Evolutionary conservation across 2,888 invertebrate species (phyloP), one percentile per base, ranked within the genome.

Genomic region (Hypena proboscidalis): DNA sequence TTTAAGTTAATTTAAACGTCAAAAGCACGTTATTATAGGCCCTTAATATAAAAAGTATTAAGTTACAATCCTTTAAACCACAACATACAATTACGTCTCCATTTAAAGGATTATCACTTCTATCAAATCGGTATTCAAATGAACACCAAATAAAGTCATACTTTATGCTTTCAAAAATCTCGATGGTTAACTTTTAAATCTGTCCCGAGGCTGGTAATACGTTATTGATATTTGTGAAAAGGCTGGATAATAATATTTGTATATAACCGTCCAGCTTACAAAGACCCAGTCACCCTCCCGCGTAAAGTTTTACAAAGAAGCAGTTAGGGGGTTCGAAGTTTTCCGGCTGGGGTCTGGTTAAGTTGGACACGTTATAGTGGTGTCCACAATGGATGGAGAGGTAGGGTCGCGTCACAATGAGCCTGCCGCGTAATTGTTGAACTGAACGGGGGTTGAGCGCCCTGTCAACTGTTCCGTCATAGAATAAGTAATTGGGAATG

Each of bases 191-290:
- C 85, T 86, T 88, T 87, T 80, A 86, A 90, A 90, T 89, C 85
- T 81, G 78, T 77, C 79, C 78, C 74, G 79, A 80, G 80, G 84
- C 83, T 75, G 75, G 85, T 89, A 89, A 88, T 87, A 86, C 85
- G 83, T 86, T 89, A 90, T 89, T 90, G 90, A 89, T 90, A 90
- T 90, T 89, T 88, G 85, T 87, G 83, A 87, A 85, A 86, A 80
- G 83, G 78, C 80, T 77, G 84, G 87, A 87, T 90, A 90, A 90
- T 89, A 90, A 90, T 90, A 90, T 90, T 90, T 90, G 89, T 88
- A 77, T 81, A 80, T 72, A 62, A 66, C 64, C 70, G 53, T 45
- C 87, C 82, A 80, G 43, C 56, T 42, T 80, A 70, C 43, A 21
- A 51, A 75, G 85, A 78, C 21, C 85, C 68, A 25, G 67, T 67